Base-by-base conservation (phyloP, 2,797 vertebrate genomes). In the Phataginus tetradactyla region DNA sequence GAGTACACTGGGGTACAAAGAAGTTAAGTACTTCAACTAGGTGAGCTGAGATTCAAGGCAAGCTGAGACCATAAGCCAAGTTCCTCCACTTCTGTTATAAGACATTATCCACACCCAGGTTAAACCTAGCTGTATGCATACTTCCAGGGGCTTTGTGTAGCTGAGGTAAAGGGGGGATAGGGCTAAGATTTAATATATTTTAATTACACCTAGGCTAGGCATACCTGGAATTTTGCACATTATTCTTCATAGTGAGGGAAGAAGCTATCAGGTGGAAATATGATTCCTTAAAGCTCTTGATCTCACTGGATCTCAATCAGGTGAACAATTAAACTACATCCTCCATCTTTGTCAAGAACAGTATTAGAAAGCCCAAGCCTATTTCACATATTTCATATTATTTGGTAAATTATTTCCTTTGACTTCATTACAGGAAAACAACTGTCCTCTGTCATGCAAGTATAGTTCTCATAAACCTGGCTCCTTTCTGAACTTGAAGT, bases 391-490 rank as follows among this genome's bases (percentile, higher is more conserved):
- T 95, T 84, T 64, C 39, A 74, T 88, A 72, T 91, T 85, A 63
- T 80, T 91, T 91, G 72, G 78, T 39, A 91, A 88, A 84, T 91
- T 21, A 94, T 88, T 91, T 85, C 84, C 72, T 75, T 88, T 63
- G 78, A 88, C 66, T 23, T 94, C 59, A 39, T 90, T 88, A 79
- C 8, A 79, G 78, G 66, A 88, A 96, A 85, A 83, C 51, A 93
- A 87, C 64, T 83, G 55, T 91, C 63, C 63, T 90, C 55, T 0
- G 2, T 78, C 57, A 74, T 79, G 39, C 39, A 72, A 79, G 11
- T 71, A 39, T 45, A 45, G 51, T 91, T 78, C 63, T 87, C 77
- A 91, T 77, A 83, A 79, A 37, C 34, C 37, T 85, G 83, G 4
- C 51, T 95, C 63, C n/a, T 88, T 90, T 80, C 55, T 95, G 83